Evolutionary conservation across 2,888 invertebrate genomes (phyloP).

Genomic region (Serripes groenlandicus): DNA sequence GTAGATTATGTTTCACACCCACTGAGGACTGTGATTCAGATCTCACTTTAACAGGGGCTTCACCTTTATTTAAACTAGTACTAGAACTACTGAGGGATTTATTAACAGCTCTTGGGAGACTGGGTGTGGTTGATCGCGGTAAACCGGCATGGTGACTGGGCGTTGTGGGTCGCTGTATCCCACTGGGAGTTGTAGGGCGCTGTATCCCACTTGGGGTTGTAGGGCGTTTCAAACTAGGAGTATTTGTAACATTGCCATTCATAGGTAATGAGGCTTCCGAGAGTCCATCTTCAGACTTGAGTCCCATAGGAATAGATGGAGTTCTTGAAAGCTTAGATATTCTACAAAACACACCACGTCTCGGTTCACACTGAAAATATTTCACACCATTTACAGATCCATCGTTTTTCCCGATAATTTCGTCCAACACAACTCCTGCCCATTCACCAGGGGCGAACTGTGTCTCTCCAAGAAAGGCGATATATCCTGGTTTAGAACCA

Average conservation of each 20-base stretch:
- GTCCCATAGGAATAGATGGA: conserved; percentile 68
- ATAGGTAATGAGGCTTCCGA: conserved; percentile 58
- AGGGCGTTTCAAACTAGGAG: conserved; percentile 46
- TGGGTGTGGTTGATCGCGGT: conserved; percentile 55
- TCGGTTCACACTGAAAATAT: conserved; percentile 86
- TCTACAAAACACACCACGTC: conserved; percentile 86
- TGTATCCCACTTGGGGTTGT: conserved; percentile 53
- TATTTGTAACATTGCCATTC: conserved; percentile 57
- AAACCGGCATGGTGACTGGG: conserved; percentile 39
- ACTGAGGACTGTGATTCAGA: conserved; percentile 54
- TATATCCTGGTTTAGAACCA: conserved; percentile 85
- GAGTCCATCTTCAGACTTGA: conserved; percentile 53
- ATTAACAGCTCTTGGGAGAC: conserved; percentile 59
- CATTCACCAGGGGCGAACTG: conserved; percentile 86
- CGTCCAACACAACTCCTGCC: conserved; percentile 86
- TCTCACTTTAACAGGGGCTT: conserved; percentile 64
- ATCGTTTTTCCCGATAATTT: conserved; percentile 86
- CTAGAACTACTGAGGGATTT: conserved; percentile 76
- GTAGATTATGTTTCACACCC: conserved; percentile 68
- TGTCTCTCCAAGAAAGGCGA: conserved; percentile 86
- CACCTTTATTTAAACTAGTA: conserved; percentile 73
- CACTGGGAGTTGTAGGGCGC: conserved; percentile 46
- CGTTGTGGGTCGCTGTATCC: conserved; percentile 39
- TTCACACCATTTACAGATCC: conserved; percentile 85
- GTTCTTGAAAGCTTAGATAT: conserved; percentile 91